Evolutionary conservation across 2,113 vertebrate genomes (phyloP).

Genomic region (Trogon surrucura): DNA sequence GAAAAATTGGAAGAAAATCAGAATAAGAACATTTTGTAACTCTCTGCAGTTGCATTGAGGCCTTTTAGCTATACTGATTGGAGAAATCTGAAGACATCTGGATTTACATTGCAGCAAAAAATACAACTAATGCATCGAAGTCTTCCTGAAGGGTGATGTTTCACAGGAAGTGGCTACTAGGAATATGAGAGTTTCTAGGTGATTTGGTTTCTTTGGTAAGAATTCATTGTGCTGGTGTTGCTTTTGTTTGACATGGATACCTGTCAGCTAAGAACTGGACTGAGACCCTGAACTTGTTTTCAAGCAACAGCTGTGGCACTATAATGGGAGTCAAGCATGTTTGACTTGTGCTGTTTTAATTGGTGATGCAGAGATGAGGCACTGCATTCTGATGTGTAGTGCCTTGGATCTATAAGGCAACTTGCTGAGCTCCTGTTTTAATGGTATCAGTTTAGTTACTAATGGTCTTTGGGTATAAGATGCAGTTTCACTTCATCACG

Average conservation of each 20-base stretch:
- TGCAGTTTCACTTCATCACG: background rate
- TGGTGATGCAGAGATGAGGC: background rate
- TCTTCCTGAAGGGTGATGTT: background rate
- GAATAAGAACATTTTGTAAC: background rate
- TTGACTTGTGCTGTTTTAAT: background rate
- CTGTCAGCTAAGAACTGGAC: background rate
- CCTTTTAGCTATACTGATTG: background rate
- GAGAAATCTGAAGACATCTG: background rate
- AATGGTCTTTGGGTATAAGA: background rate
- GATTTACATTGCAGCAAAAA: background rate
- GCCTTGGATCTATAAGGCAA: background rate
- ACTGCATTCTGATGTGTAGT: background rate
- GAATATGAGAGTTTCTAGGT: background rate
- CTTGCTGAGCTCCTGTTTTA: background rate
- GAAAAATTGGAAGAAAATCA: background rate
- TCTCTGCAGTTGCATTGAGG: background rate
- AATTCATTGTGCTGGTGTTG: background rate
- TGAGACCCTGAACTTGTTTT: background rate
- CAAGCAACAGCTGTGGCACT: background rate
- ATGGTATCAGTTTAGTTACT: background rate
- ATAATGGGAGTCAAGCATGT: background rate
- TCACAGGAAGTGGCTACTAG: background rate
- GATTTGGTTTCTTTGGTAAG: background rate
- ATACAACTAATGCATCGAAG: fast-evolving
- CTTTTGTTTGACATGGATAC: background rate